Evolutionary conservation across 2,888 invertebrate genomes (phyloP).

Genomic region (Nesidiocoris tenuis): DNA sequence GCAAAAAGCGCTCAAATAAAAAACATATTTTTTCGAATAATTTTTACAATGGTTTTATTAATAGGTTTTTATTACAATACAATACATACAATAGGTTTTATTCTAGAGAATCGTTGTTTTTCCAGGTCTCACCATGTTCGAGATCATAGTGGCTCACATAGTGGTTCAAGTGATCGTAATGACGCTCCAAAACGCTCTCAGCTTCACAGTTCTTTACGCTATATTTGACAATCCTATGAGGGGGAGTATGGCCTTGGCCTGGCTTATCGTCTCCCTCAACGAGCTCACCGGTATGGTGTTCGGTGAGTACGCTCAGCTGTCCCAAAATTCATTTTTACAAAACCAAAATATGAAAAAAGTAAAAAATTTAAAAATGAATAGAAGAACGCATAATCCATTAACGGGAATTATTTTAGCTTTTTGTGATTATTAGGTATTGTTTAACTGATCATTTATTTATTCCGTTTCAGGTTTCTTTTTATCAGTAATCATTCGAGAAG

Average conservation of each 20-base stretch:
- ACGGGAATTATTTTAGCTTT: too few relatives aligned
- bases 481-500: slow-evolving; percentile 40
- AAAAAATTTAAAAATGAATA: background rate
- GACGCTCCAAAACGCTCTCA: slow-evolving; percentile 50
- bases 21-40: too few relatives aligned
- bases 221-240: slow-evolving; percentile 49
- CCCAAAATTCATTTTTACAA: background rate
- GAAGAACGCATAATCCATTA: background rate
- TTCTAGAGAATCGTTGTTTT: too few relatives aligned
- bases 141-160: slow-evolving; percentile 51
- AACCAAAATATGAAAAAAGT: background rate
- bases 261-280: slow-evolving; percentile 49
- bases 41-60: too few relatives aligned
- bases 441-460: too few relatives aligned
- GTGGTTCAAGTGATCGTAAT: slow-evolving; percentile 51
- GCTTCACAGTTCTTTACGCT: slow-evolving; percentile 50
- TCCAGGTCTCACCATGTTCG: slow-evolving; percentile 49
- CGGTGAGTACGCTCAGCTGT: slow-evolving; percentile 46
- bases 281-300: slow-evolving; percentile 51
- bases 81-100: too few relatives aligned
- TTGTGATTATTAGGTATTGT: too few relatives aligned
- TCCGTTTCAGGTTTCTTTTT: slow-evolving; percentile 46
- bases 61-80: too few relatives aligned
- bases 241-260: slow-evolving; percentile 48
- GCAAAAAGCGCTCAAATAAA: too few relatives aligned